Conservation (phyloP, 2,113 vertebrate species). For the Chloropsis hardwickii region DNA sequence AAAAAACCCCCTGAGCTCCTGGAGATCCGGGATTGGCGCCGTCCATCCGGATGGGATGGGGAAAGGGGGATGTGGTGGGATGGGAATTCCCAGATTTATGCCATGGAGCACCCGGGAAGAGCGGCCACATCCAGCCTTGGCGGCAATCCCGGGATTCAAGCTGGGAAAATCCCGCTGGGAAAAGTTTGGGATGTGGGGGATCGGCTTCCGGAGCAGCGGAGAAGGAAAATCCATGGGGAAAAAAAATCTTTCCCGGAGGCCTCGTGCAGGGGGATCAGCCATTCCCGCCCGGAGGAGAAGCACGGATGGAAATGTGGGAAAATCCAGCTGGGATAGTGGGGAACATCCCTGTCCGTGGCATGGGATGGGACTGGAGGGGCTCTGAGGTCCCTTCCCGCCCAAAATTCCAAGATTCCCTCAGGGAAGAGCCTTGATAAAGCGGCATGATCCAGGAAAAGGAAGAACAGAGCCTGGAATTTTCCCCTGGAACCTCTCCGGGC, state of each 20-base stretch:
- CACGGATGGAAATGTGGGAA: fast-evolving
- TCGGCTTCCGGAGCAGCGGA: background rate
- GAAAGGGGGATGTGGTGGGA: background rate
- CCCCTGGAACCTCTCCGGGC: background rate
- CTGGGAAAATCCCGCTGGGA: background rate
- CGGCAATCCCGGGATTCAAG: background rate
- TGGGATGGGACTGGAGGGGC: too few species aligned
- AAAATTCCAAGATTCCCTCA: background rate
- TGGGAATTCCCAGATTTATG: background rate
- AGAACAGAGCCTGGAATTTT: background rate
- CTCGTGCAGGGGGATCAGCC: background rate
- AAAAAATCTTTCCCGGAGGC: background rate
- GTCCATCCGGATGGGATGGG: fast-evolving
- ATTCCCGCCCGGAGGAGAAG: background rate
- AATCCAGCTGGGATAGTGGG: background rate
- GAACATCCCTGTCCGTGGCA: background rate
- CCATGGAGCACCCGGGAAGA: fast-evolving
- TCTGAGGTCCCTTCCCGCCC: too few species aligned
- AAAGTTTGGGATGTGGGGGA: too few species aligned
- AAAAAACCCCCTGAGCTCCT: background rate
- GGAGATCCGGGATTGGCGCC: background rate
- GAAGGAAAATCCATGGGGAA: background rate
- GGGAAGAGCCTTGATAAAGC: background rate
- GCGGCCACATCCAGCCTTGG: fast-evolving
- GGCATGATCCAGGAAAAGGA: background rate